Base-by-base conservation (phyloP, 2,888 invertebrate genomes). In the Scotopteryx bipunctaria region DNA sequence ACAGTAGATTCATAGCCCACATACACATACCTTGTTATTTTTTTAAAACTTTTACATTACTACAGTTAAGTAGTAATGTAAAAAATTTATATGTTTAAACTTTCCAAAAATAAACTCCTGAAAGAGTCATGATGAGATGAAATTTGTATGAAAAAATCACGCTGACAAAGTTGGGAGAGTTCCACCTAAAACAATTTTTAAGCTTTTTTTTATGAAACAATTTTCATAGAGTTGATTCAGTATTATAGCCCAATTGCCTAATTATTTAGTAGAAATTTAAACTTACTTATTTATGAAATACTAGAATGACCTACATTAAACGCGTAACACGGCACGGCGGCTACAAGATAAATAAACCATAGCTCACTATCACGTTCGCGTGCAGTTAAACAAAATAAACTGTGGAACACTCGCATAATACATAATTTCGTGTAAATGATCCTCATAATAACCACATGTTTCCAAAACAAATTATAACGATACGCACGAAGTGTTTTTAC, bases 271-370 rank as follows among this genome's bases (percentile, higher is more conserved):
- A 17, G 35, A 35, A 35, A 19, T 5, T 19, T 15, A 15, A 35
- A 17, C 16, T 9, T 5, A 17, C 5, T 32, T 32, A 27, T 53
- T 45, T 44, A 41, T 45, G 37, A 45, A 58, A 44, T 13, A 14
- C 43, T 16, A 37, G 27, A 27, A 31, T 36, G 55, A 59, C 57
- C 57, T 52, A 53, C 48, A 60, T 60, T 54, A 55, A 50, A 55
- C 32, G 50, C 44, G 55, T 55, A 52, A 50, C 51, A 35, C 44
- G n/a, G n/a, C n/a, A n/a, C n/a, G n/a, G 46, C 41, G 23, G 48
- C 45, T 27, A 33, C 48, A 37, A 49, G 49, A 57, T 59, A 57
- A 57, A 57, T 51, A 46, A 43, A 35, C 38, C 47, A 29, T 55
- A 44, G 52, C 48, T 55, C 48, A 49, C 38, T 52, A 52, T 46